A percentile compares a stretch with the other conserved stretches of the same genome.
These are phyloP conservation scores for Lepeophtheirus salmonis DNA, from an alignment of 1,140 invertebrate genomes.

Conservation along the genomic window DNA sequence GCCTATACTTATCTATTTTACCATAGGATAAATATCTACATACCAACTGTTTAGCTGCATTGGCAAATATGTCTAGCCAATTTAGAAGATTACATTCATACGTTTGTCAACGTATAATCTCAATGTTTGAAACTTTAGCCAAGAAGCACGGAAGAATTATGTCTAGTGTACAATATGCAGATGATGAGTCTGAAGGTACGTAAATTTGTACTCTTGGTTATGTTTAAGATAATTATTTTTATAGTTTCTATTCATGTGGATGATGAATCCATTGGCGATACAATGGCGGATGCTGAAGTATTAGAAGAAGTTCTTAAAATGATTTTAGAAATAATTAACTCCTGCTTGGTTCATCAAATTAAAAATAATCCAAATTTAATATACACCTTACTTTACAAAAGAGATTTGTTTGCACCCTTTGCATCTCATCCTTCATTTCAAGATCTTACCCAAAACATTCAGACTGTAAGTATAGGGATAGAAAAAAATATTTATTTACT, in stretches of 20 bases:
- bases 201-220: no score
- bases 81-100: constrained; percentile 85
- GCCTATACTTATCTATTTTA: constrained; percentile 19
- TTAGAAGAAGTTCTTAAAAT: constrained; percentile 90
- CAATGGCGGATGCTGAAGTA: constrained; percentile 69
- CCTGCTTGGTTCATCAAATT: constrained; percentile 66
- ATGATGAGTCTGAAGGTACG: background rate
- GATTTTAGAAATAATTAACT: constrained; percentile 90
- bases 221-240: constrained; percentile 7
- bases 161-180: background rate
- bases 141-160: constrained; percentile 40
- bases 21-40: constrained; percentile 77
- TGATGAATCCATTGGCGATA: constrained; percentile 25
- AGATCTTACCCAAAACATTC: constrained; percentile 89
- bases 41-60: constrained; percentile 85
- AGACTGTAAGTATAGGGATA: constrained; percentile 45
- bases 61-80: constrained; percentile 93
- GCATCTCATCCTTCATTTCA: constrained; percentile 71
- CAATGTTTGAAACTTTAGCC: constrained; percentile 64
- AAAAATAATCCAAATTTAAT: constrained; percentile 81
- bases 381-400: constrained; percentile 86
- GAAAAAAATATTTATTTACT: constrained; percentile 9
- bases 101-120: constrained; percentile 78
- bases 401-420: constrained; percentile 69
- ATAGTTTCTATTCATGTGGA: constrained; percentile 5